Evolutionary conservation across 1,140 invertebrate species (phyloP), one percentile per base, ranked within the genome.

Genomic region (Luehdorfia chinensis): DNA sequence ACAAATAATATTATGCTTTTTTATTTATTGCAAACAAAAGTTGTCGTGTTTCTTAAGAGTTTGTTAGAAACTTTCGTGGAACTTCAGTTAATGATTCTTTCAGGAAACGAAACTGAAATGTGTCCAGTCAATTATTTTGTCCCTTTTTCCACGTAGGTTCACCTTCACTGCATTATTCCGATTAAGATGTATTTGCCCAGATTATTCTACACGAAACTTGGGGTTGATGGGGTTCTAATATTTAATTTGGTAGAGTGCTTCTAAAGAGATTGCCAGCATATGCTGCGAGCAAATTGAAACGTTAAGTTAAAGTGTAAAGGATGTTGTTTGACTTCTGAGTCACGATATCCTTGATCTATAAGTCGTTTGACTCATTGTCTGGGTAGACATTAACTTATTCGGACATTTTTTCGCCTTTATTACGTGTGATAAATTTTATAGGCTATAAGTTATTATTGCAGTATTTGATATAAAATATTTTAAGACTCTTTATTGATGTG

Each of bases 201-300:
- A 74, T 77, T 74, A 58, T 54, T 59, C 58, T 59, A 63, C 62
- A 66, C 57, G 61, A 71, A 75, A 55, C 67, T 47, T 51, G 66
- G 50, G 64, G 63, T 62, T 54, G 55, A 68, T 69, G 63, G 67
- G 65, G 66, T 72, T 59, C 66, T 60, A 69, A 85, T 85, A 83
- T 85, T 83, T 85, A 84, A 85, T 85, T 84, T 84, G 51, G 66
- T 75, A 76, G 74, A 85, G 81, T 85, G 81, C 79, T 74, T 76
- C 71, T 72, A 70, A 64, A 67, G 63, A 63, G 47, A 76, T 77
- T 49, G 76, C 70, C 62, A 66, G 54, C 66, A 65, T 47, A 62
- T 64, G 74, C 68, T 71, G 43, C 21, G 52, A 60, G 55, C 72
- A 80, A 86, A 84, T 83, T 83, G 77, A 79, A 76, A 70, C 58